Conservation (phyloP, 1,140 invertebrate species). For the Drosophila mojavensis region DNA sequence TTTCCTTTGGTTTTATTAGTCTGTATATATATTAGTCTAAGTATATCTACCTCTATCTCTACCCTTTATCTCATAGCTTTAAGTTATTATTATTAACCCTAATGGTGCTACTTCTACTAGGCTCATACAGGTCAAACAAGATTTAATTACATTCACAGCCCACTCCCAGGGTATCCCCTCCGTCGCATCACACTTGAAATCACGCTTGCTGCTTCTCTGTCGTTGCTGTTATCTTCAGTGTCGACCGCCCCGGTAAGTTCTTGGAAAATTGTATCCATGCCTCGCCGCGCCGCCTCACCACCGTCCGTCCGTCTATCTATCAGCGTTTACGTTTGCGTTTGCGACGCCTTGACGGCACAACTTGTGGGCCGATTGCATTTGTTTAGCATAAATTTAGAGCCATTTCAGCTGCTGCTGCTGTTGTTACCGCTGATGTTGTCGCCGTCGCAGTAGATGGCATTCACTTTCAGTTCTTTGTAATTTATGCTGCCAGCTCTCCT, state of each 20-base stretch:
- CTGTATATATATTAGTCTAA: too few relatives aligned
- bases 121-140: too few relatives aligned
- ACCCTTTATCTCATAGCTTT: too few relatives aligned
- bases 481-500: conserved; percentile 58
- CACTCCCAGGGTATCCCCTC: background rate
- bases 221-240: conserved; percentile 25
- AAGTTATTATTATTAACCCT: too few relatives aligned
- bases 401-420: conserved; percentile 13
- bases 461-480: conserved; percentile 62
- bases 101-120: too few relatives aligned
- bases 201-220: background rate
- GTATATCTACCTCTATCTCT: too few relatives aligned
- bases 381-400: conserved; percentile 71
- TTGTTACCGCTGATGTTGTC: conserved; percentile 2
- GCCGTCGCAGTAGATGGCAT: conserved; percentile 35
- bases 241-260: conserved; percentile 5
- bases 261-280: conserved; percentile 30
- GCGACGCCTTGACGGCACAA: conserved; percentile 41
- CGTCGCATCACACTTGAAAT: too few relatives aligned
- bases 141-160: background rate
- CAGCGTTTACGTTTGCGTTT: conserved; percentile 25
- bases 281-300: background rate
- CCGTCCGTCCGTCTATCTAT: conserved; percentile 39
- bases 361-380: conserved; percentile 59
- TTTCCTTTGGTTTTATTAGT: too few relatives aligned